These are phyloP conservation scores for Scaptomyza montana DNA, from an alignment of 1,140 invertebrate genomes.

Conservation along the genomic window DNA sequence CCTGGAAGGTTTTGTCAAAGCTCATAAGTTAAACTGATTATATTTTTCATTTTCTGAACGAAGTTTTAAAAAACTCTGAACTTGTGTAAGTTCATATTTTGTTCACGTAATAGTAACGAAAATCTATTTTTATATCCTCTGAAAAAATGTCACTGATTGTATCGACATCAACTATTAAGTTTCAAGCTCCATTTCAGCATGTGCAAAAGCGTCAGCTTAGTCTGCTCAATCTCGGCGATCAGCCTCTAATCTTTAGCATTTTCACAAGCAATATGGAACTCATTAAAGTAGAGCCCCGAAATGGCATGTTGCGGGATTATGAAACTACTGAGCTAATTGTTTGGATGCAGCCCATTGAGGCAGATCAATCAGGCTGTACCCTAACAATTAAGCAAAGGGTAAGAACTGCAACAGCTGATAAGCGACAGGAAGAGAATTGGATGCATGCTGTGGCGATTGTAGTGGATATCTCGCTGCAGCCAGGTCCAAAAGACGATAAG, in stretches of 20 bases:
- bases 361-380: background rate
- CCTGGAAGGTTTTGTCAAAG: too few relatives aligned
- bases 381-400: constrained; percentile 1
- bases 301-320: constrained; percentile 10
- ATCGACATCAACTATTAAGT: constrained; percentile 27
- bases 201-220: constrained; percentile 40
- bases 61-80: too few relatives aligned
- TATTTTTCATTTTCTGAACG: too few relatives aligned
- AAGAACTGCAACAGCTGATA: background rate
- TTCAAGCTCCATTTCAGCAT: constrained; percentile 36
- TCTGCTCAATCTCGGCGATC: constrained; percentile 36
- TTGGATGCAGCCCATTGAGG: background rate
- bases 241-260: constrained; percentile 19
- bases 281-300: background rate
- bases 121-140: background rate
- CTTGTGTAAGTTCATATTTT: too few relatives aligned
- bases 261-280: background rate
- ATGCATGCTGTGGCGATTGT: background rate
- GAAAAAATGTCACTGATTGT: constrained; percentile 26
- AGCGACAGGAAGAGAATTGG: background rate
- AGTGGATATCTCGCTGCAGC: constrained; percentile 9
- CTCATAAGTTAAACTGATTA: too few relatives aligned
- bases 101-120: background rate
- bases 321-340: constrained; percentile 42
- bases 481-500: background rate